phyloP scores from a whole-genome alignment of 2,888 invertebrate species.

The Rhaphigaster nebulosa region DNA sequence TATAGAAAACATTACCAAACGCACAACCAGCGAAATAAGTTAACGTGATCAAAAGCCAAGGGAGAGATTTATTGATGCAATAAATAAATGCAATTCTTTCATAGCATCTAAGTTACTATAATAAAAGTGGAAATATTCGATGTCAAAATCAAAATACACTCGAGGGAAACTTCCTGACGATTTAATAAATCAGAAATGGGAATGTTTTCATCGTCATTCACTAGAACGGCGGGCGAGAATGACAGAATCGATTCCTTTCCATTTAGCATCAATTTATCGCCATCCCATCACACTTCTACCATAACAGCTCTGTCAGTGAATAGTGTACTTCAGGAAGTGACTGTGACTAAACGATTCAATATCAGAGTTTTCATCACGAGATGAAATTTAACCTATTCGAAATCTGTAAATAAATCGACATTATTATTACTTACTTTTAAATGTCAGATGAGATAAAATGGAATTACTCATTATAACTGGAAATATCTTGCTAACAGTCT shows the following conservation, averaged over 20 bases:
- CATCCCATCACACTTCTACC: no score
- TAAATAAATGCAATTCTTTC: not conserved
- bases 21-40: no score
- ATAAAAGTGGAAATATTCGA: not conserved
- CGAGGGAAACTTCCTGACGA: not conserved
- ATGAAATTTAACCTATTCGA: not conserved
- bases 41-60: no score
- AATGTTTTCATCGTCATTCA: constrained; percentile 13
- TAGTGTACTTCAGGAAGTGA: not conserved
- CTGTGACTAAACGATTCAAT: not conserved
- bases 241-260: constrained; percentile 31
- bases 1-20: no score
- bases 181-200: not conserved
- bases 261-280: constrained; percentile 27
- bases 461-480: no score
- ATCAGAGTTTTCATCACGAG: not conserved
- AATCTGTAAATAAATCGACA: not conserved
- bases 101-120: not conserved
- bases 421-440: not conserved
- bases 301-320: not conserved
- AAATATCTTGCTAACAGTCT: no score
- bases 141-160: not conserved
- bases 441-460: no score
- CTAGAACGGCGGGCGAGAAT: not conserved
- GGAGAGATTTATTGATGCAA: no score